Percentiles rank a stretch among this genome's conserved stretches.
Evolutionary conservation across 2,113 vertebrate genomes (phyloP).

Genomic region (Isurus oxyrinchus): DNA sequence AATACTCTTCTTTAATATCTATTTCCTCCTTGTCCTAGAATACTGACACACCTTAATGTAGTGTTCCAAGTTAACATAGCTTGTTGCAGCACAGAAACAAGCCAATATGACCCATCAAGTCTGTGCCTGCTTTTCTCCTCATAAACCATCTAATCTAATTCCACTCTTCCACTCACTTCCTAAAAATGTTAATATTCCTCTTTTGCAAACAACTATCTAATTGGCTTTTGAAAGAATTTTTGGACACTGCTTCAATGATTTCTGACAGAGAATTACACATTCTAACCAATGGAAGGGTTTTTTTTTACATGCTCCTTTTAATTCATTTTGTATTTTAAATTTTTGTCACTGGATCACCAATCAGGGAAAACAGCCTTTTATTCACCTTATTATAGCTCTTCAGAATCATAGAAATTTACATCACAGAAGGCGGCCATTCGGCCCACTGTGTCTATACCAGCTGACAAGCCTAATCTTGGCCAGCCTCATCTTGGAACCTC

Average conservation of each 20-base stretch:
- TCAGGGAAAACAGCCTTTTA: background rate
- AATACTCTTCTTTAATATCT: background rate
- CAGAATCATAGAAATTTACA: background rate
- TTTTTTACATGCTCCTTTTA: background rate
- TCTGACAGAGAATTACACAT: background rate
- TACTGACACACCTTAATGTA: background rate
- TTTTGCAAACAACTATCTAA: background rate
- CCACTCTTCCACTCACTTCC: background rate
- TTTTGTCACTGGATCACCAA: background rate
- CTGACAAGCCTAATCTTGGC: too few species aligned
- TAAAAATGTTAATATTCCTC: background rate
- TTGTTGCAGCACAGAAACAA: background rate
- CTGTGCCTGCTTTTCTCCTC: too few species aligned
- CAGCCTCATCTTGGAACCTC: background rate
- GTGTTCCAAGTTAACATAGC: background rate
- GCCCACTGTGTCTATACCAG: background rate
- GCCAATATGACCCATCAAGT: background rate
- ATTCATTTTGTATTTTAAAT: background rate
- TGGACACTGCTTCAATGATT: background rate
- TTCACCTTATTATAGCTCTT: background rate
- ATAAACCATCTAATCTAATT: background rate
- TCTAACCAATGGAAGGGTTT: background rate
- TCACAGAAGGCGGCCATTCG: background rate
- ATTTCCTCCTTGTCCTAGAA: background rate
- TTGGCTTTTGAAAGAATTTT: background rate